These are phyloP conservation scores for Orthonyx spaldingii DNA, from an alignment of 2,113 vertebrate genomes.

Conservation along the genomic window DNA sequence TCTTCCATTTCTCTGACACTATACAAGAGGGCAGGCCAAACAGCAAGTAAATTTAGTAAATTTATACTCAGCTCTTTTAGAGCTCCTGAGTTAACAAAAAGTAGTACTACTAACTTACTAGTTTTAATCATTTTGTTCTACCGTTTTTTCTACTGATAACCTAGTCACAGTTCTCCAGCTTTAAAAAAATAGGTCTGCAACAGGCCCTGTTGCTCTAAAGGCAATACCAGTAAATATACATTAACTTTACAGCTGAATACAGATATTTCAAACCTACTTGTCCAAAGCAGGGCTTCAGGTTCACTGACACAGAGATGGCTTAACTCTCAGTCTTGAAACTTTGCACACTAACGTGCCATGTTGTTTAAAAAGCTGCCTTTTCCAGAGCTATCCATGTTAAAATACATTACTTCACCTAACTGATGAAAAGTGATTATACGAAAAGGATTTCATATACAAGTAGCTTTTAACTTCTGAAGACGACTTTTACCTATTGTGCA, in stretches of 20 bases:
- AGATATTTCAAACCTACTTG: not conserved
- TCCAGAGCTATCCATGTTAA: not conserved
- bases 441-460: not conserved
- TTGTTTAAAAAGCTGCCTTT: not conserved
- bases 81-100: not conserved
- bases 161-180: not conserved
- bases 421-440: not conserved
- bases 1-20: not conserved
- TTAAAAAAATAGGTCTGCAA: not conserved
- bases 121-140: not conserved
- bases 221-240: not conserved
- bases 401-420: not conserved
- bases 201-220: not conserved
- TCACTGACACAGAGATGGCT: not conserved
- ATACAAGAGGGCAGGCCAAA: not conserved
- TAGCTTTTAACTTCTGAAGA: not conserved
- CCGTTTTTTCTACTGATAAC: not conserved
- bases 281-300: not conserved
- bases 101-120: not conserved
- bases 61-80: not conserved
- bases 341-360: accelerated
- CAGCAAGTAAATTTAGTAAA: not conserved
- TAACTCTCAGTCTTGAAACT: not conserved
- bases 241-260: not conserved
- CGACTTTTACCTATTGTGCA: not conserved